A percentile compares a stretch with the other conserved stretches of the same genome.
Evolutionary conservation across 1,140 invertebrate species (phyloP).

Genomic region (Nephila pilipes): DNA sequence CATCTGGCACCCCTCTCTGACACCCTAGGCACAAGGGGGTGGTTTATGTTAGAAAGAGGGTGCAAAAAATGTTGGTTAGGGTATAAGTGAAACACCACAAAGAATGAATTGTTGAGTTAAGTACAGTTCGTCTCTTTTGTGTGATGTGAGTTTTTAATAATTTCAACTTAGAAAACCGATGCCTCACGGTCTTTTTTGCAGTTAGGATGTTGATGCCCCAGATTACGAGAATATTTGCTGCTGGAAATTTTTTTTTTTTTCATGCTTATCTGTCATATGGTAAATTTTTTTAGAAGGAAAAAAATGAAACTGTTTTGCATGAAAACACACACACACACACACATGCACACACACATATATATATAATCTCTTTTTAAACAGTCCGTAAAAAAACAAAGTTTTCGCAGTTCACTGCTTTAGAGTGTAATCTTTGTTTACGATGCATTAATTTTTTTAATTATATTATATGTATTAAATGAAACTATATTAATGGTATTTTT

Average conservation of each 20-base stretch:
- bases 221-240: neutral
- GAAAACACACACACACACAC: no score
- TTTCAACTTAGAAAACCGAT: neutral
- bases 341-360: neutral
- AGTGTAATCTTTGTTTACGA: no score
- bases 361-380: conserved; percentile 8
- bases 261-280: neutral
- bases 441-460: no score
- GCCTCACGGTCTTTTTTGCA: conserved; percentile 11
- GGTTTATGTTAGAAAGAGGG: neutral
- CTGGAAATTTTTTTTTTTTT: neutral
- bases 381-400: no score
- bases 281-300: neutral
- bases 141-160: conserved; percentile 18
- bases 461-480: no score
- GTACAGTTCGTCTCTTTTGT: conserved; percentile 13
- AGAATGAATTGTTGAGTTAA: conserved; percentile 55
- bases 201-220: neutral
- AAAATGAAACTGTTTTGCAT: neutral
- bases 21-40: conserved; percentile 50
- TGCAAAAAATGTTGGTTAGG: conserved; percentile 18
- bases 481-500: no score
- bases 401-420: no score
- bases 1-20: conserved; percentile 73
- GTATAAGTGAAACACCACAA: conserved; percentile 15